Conservation (phyloP, 2,797 vertebrate genomes). For the Spinus pinus region DNA sequence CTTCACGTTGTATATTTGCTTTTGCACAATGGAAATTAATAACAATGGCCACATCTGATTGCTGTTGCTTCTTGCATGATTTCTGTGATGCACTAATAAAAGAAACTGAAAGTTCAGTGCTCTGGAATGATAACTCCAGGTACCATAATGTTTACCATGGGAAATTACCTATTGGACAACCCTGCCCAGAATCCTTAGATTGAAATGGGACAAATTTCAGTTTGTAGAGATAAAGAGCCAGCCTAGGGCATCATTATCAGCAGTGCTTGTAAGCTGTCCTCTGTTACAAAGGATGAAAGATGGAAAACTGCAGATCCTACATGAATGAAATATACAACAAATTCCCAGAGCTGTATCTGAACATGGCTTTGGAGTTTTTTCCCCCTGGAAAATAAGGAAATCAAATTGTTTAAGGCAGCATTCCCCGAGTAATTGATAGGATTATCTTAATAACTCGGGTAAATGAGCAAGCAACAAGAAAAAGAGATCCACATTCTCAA, state of each 20-base stretch:
- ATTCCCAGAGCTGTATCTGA: not conserved
- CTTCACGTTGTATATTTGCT: not conserved
- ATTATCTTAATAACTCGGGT: not conserved
- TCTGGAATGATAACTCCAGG: constrained; percentile 4
- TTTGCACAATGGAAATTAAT: not conserved
- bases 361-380: rapidly evolving
- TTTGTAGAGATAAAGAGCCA: not conserved
- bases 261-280: not conserved
- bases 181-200: not conserved
- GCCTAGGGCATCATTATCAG: not conserved
- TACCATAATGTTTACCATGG: not conserved
- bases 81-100: not conserved
- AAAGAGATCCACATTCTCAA: not conserved
- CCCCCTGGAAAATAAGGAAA: not conserved
- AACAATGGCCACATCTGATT: not conserved
- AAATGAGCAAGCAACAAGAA: not conserved
- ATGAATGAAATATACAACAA: not conserved
- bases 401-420: not conserved
- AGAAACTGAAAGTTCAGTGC: constrained; percentile 5
- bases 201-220: constrained; percentile 1
- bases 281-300: not conserved
- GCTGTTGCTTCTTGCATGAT: not conserved
- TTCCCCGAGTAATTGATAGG: not conserved
- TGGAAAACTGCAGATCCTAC: not conserved
- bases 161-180: not conserved